Base-by-base conservation (phyloP, 37 sponge, comb jelly and placozoan genomes). In the Eunapius fragilis region DNA sequence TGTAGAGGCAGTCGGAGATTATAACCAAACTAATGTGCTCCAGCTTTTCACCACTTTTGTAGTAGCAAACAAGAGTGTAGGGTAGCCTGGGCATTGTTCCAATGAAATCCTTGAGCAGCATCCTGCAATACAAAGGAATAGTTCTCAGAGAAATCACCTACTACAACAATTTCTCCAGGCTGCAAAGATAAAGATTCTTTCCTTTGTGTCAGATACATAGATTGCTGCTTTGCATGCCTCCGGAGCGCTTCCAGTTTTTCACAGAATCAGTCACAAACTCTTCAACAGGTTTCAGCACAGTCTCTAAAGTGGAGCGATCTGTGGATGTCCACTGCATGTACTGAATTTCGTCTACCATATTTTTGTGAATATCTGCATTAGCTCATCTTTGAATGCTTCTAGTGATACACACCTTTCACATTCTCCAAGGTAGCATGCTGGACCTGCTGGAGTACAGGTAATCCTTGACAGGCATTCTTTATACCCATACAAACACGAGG, bases 21-120 rank as follows among this genome's bases (percentile, higher is more conserved):
- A 89, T 79, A 2, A 83, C 80, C 71, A 47, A 89, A 69, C 84
- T 89, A 25, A 79, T 35, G 22, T 89, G 89, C 30, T 68, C 37
- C 67, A 68, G 47, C 31, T 86, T 41, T 70, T 72, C 87, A 34
- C 68, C 35, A 68, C 85, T 75, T 25, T 30, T 84, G 76, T 49
- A 84, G 76, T 84, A 84, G 25, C 76, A 27, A 22, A 75, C 76
- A 34, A 84, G 84, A 76, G 32, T 84, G 84, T 25, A 84, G 35
- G 36, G 85, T 86, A 25, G 72, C 69, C 70, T 86, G 80, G 14
- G 70, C 30, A 37, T 86, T 86, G 27, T 86, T 86, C 87, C 87
- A 86, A 49, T 86, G 87, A 41, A 86, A 86, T 25, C 87, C 87
- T 72, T 86, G 87, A 19, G 80, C 80, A 32, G 80, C 87, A 79